Evolutionary conservation across 1,140 invertebrate genomes (phyloP).

Genomic region (Heliconius melpomene): DNA sequence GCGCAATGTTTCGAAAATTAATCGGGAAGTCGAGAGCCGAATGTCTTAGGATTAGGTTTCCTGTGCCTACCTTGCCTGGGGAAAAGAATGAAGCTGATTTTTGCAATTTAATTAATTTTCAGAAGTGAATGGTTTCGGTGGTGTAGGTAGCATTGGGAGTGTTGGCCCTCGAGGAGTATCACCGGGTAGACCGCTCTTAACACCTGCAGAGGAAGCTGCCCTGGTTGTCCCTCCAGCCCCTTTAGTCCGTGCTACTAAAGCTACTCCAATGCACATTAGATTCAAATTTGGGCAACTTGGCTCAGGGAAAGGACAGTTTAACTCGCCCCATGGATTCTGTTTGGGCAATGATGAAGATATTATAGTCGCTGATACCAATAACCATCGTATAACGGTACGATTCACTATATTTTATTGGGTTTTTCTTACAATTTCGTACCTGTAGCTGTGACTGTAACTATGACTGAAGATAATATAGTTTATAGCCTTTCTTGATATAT

Average conservation of each 20-base stretch:
- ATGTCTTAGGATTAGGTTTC: too few species aligned
- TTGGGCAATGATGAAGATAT: constrained; percentile 96
- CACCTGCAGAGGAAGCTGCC: constrained; percentile 73
- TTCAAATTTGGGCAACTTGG: constrained; percentile 97
- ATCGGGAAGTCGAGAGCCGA: too few species aligned
- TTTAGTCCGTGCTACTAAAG: constrained; percentile 85
- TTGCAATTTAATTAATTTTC: constrained; percentile 18
- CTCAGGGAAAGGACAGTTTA: constrained; percentile 95
- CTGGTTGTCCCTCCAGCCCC: constrained; percentile 71
- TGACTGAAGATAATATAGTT: too few species aligned
- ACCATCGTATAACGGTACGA: constrained; percentile 94
- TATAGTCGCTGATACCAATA: constrained; percentile 97
- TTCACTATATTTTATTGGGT: not conserved
- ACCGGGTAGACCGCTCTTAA: constrained; percentile 72
- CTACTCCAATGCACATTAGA: constrained; percentile 92
- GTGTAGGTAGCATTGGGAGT: constrained; percentile 58
- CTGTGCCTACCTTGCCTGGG: too few species aligned
- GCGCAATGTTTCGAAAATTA: too few species aligned
- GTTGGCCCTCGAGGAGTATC: constrained; percentile 79
- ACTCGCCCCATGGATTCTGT: constrained; percentile 98
- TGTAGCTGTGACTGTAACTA: too few species aligned
- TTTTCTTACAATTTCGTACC: not conserved
- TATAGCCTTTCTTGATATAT: too few species aligned
- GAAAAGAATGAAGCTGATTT: too few species aligned
- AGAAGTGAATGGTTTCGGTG: constrained; percentile 75